Conservation (phyloP, 1,140 invertebrate species). For the Temnothorax nylanderi region DNA sequence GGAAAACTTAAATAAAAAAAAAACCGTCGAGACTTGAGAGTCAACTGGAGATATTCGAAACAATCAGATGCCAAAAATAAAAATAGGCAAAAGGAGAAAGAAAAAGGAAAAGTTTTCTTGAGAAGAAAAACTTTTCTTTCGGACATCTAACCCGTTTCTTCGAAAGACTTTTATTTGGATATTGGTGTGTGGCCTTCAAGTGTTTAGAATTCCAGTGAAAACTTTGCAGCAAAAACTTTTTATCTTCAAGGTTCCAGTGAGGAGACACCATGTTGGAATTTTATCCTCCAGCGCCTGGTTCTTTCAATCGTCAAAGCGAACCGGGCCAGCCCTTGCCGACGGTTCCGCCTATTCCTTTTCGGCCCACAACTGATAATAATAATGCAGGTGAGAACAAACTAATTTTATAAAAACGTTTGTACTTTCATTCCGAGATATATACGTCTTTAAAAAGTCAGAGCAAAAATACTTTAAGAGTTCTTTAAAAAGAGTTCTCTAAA, state of each 20-base stretch:
- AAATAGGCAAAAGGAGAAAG: background rate
- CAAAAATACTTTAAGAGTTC: background rate
- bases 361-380: slow-evolving; percentile 69
- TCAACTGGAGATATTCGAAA: background rate
- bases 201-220: slow-evolving; percentile 10
- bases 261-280: slow-evolving; percentile 75
- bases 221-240: slow-evolving; percentile 7
- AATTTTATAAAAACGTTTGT: background rate
- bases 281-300: slow-evolving; percentile 72
- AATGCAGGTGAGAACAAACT: slow-evolving; percentile 67
- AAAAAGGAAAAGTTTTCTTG: background rate
- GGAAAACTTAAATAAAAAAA: background rate
- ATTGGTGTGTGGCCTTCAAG: slow-evolving; percentile 23
- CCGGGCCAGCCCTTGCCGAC: slow-evolving; percentile 63
- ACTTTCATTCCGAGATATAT: background rate
- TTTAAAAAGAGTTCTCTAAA: background rate
- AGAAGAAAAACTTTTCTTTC: background rate
- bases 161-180: background rate
- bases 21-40: background rate
- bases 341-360: slow-evolving; percentile 69
- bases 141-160: background rate
- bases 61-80: background rate
- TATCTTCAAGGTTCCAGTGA: background rate
- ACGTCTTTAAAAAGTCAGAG: background rate
- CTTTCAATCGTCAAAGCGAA: slow-evolving; percentile 70